Base-by-base conservation (phyloP, 2,888 invertebrate genomes). In the Chrysodeixis includens region DNA sequence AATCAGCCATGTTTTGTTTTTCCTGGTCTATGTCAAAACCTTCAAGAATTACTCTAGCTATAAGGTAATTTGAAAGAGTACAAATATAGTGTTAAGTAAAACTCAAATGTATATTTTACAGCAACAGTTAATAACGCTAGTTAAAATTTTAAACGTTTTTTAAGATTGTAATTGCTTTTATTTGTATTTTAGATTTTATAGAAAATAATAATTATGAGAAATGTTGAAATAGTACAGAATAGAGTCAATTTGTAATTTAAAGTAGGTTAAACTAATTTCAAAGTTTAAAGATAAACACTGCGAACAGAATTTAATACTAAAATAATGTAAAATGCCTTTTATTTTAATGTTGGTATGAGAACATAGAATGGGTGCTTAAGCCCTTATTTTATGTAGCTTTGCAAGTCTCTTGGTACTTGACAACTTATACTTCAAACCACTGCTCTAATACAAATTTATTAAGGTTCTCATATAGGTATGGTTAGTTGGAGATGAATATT, bases 51-150 rank as follows among this genome's bases (percentile, higher is more conserved):
- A 64, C 16, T 63, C 6, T 72, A 56, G 70, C 44, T 65, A 32
- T 66, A 72, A 68, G 44, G 52, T 76, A 64, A 68, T 71, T 70
- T 70, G 73, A 76, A 78, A 77, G 56, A 85, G 85, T 85, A 85
- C 85, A 85, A 85, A 85, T 70, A 44, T 80, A 81, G 72, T 32
- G 12, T 61, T 81, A 73, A 74, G 72, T 46, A 30, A 53, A 63
- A 55, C 64, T 65, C 16, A 56, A 62, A 18, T 57, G 44, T 66
- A 58, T 69, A 55, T 40, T 68, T 26, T 56, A 20, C 63, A 56
- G 18, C 20, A 6, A 20, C 56, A 30, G 44, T 26, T 14, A n/a
- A n/a, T n/a, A 6, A 40, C n/a, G 7, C n/a, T 40, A n/a, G 40
- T 12, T 12, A 30, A 1, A 9, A n/a, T 40, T 51, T 32, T 4